These are phyloP conservation scores for Okapia johnstoni DNA, from an alignment of 2,113 vertebrate genomes.

Conservation along the genomic window DNA sequence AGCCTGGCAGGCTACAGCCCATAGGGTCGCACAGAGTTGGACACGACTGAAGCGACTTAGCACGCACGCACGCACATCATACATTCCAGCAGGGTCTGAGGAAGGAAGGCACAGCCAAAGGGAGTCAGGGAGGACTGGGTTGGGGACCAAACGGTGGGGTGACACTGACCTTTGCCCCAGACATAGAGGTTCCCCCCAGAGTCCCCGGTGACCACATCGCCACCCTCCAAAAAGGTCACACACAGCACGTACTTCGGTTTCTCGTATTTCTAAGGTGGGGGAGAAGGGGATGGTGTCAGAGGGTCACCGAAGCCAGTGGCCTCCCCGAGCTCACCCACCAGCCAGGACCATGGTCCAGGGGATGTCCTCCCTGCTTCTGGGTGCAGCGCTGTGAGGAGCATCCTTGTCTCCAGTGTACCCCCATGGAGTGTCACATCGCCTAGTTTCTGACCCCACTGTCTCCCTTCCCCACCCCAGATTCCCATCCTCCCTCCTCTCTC, in stretches of 20 bases:
- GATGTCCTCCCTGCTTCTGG: background rate
- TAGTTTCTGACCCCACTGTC: background rate
- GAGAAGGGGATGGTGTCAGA: background rate
- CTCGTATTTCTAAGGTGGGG: conserved; percentile 88
- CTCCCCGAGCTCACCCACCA: background rate
- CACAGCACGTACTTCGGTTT: conserved; percentile 93
- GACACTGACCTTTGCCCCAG: conserved; percentile 91
- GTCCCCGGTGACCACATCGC: conserved; percentile 92
- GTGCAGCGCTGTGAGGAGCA: background rate
- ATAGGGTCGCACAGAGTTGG: background rate
- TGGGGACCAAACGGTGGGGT: background rate
- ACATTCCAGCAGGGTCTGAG: background rate
- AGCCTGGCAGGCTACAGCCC: background rate
- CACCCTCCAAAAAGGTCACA: conserved; percentile 90
- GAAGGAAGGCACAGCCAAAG: background rate
- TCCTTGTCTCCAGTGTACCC: background rate
- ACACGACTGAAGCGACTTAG: background rate
- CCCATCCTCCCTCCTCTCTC: background rate
- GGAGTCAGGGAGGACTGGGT: background rate
- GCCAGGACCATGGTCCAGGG: rapidly evolving
- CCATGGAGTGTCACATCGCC: rapidly evolving
- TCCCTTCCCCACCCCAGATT: background rate
- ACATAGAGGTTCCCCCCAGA: conserved; percentile 92
- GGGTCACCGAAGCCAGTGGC: background rate
- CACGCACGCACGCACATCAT: background rate